Conservation (phyloP, 2,888 invertebrate genomes). For the Athrips mouffetella region DNA sequence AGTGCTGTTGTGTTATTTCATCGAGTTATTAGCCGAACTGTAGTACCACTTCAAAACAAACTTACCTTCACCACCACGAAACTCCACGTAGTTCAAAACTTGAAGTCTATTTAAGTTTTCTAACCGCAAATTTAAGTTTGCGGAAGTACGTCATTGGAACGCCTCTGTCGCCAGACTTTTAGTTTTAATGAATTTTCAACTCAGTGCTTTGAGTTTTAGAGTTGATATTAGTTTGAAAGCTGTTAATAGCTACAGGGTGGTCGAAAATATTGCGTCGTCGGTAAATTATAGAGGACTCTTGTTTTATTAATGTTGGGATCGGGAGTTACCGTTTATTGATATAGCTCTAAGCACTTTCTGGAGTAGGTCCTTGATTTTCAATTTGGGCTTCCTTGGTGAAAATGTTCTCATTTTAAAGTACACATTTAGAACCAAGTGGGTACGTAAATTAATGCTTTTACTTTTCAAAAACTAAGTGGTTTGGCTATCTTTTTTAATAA, state of each 20-base stretch:
- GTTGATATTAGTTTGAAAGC: background rate
- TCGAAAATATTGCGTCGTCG: conserved; percentile 26
- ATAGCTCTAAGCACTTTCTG: conserved; percentile 7
- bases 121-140: conserved; percentile 1
- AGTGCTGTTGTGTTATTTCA: conserved; percentile 11
- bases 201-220: background rate
- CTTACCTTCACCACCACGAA: background rate
- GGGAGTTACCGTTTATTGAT: conserved; percentile 24
- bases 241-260: conserved; percentile 16
- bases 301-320: conserved; percentile 30
- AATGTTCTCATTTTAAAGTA: no score
- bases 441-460: no score
- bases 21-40: conserved; percentile 9
- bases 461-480: no score
- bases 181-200: conserved; percentile 8
- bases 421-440: no score
- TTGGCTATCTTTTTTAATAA: no score
- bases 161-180: conserved; percentile 7
- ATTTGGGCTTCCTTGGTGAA: no score
- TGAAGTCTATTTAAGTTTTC: background rate
- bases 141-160: background rate
- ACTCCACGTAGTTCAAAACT: background rate
- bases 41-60: background rate
- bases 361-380: no score
- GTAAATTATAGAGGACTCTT: conserved; percentile 28